Conservation (phyloP, 92 coral and sea anemone species). For the Actinostola sp. region DNA sequence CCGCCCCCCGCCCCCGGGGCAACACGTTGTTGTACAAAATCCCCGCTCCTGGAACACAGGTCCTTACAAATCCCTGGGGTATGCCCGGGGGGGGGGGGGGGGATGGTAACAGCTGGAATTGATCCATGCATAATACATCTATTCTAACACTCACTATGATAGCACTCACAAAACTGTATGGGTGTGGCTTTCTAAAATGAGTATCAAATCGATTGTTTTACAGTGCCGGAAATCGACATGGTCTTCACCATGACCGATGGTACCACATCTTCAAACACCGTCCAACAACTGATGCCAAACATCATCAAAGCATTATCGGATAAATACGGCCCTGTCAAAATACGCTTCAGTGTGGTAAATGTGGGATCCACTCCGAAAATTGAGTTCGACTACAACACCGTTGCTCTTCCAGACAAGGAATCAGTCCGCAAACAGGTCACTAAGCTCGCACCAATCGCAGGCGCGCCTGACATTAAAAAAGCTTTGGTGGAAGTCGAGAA, state of each 20-base stretch:
- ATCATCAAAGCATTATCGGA: conserved; percentile 21
- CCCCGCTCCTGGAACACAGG: too few relatives aligned
- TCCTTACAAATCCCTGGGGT: too few relatives aligned
- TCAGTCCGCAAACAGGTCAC: conserved; percentile 15
- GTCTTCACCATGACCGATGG: conserved; percentile 12
- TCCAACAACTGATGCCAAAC: conserved; percentile 3
- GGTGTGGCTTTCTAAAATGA: too few relatives aligned
- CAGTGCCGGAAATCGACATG: conserved; percentile 38
- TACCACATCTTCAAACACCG: not conserved
- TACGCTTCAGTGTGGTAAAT: conserved; percentile 27
- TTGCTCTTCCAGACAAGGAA: conserved; percentile 26
- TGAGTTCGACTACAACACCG: conserved; percentile 5
- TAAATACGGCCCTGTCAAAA: conserved; percentile 26
- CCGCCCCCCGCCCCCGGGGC: too few relatives aligned
- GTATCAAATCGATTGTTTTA: not conserved
- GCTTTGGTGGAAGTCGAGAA: conserved; percentile 15
- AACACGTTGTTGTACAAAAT: too few relatives aligned
- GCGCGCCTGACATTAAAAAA: conserved; percentile 11
- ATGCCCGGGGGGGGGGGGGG: too few relatives aligned
- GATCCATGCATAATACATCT: too few relatives aligned
- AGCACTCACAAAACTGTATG: too few relatives aligned
- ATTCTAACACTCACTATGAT: too few relatives aligned
- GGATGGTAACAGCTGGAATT: too few relatives aligned
- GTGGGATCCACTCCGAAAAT: conserved; percentile 11
- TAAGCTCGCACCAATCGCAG: conserved; percentile 8